Evolutionary conservation across 2,888 invertebrate species (phyloP).

Genomic region (Acanthococcus lagerstroemiae): DNA sequence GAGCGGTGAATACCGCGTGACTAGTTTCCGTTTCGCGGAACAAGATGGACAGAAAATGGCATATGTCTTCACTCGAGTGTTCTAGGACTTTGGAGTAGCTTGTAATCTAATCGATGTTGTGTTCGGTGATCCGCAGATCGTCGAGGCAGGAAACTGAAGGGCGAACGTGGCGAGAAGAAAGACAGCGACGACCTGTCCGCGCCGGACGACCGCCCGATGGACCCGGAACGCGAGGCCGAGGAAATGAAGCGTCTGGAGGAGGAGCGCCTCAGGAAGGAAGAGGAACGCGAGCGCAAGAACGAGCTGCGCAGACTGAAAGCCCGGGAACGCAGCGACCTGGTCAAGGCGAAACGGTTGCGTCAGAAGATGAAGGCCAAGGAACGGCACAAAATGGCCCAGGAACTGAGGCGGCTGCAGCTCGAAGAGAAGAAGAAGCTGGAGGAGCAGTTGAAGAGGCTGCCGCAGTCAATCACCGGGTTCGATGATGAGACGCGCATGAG

Average conservation of each 20-base stretch:
- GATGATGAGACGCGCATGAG: slow-evolving; percentile 50
- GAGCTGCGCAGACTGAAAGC: slow-evolving; percentile 31
- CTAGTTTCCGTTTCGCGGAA: too few relatives aligned
- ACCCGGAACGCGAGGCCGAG: slow-evolving; percentile 32
- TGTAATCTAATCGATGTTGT: too few relatives aligned
- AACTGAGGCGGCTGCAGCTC: slow-evolving; percentile 32
- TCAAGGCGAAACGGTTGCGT: slow-evolving; percentile 32
- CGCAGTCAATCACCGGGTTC: slow-evolving; percentile 41
- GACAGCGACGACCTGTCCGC: neutral
- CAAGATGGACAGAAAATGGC: too few relatives aligned
- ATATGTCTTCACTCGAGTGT: too few relatives aligned
- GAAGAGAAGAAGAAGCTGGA: slow-evolving; percentile 33
- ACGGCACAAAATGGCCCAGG: slow-evolving; percentile 32
- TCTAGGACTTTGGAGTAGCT: too few relatives aligned
- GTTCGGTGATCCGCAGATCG: slow-evolving; percentile 4
- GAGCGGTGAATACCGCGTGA: too few relatives aligned
- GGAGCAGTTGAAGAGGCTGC: slow-evolving; percentile 32
- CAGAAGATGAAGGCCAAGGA: slow-evolving; percentile 34
- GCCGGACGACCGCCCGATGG: slow-evolving; percentile 1
- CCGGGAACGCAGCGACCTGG: slow-evolving; percentile 32
- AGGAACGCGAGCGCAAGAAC: slow-evolving; percentile 32
- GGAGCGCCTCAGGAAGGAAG: slow-evolving; percentile 33
- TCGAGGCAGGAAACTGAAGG: slow-evolving; percentile 18
- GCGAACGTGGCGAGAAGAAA: slow-evolving; percentile 6
- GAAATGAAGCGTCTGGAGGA: slow-evolving; percentile 32